Evolutionary conservation across 2,888 invertebrate genomes (phyloP).

Genomic region (Petrophora chlorosata): DNA sequence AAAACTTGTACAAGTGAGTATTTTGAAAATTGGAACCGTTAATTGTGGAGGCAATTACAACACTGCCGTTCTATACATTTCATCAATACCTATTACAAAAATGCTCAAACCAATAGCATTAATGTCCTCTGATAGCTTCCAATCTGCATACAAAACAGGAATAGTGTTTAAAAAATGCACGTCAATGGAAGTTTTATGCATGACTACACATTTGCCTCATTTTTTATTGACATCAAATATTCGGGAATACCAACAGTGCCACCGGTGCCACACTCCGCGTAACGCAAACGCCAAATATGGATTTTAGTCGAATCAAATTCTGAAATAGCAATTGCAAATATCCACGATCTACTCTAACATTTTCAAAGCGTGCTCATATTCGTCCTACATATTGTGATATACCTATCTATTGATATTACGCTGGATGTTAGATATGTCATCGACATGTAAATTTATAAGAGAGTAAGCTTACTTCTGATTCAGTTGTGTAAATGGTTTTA

Average conservation of each 20-base stretch:
- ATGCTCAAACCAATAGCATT: conserved; percentile 10
- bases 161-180: conserved; percentile 16
- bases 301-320: conserved; percentile 11
- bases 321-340: conserved; percentile 3
- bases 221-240: conserved; percentile 24
- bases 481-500: no score
- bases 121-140: conserved; percentile 18
- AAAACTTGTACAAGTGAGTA: background rate
- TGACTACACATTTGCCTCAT: conserved; percentile 18
- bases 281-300: conserved; percentile 13
- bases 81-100: conserved; percentile 4
- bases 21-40: background rate
- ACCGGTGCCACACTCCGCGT: conserved; percentile 5
- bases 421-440: no score
- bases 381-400: no score
- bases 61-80: conserved; percentile 2
- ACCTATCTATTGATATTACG: no score
- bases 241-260: conserved; percentile 5
- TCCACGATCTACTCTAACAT: background rate
- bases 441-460: no score
- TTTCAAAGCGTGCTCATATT: background rate
- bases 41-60: no score
- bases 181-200: conserved; percentile 14
- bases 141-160: conserved; percentile 29
- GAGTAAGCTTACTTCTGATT: no score